Evolutionary conservation across 2,797 vertebrate genomes (phyloP).

Genomic region (Platalea minor): DNA sequence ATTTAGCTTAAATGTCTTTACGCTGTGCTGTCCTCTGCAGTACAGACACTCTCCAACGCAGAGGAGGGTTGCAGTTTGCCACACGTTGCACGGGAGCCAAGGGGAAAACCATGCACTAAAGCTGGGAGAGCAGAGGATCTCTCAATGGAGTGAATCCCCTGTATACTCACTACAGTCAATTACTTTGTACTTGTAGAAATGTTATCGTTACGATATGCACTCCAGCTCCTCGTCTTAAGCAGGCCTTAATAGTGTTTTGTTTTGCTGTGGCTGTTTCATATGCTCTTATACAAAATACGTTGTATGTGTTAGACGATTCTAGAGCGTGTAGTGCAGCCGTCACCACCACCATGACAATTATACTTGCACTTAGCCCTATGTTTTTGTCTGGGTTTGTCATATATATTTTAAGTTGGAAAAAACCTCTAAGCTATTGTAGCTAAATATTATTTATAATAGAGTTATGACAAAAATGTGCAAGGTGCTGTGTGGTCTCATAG

Average conservation of each 20-base stretch:
- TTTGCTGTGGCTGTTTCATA: background rate
- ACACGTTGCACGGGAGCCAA: rapidly evolving
- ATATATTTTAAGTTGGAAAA: background rate
- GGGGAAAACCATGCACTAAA: background rate
- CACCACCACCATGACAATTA: background rate
- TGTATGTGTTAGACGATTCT: background rate
- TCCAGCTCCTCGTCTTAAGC: background rate
- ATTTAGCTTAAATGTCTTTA: background rate
- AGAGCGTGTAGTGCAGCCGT: background rate
- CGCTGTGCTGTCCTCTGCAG: background rate
- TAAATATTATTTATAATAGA: background rate
- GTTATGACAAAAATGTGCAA: background rate
- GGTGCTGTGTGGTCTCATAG: background rate
- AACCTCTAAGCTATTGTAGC: background rate
- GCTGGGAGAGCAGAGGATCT: background rate
- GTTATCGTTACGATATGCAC: background rate
- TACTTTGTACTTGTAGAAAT: background rate
- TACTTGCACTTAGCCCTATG: background rate
- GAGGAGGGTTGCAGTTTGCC: background rate
- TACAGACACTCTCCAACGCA: background rate
- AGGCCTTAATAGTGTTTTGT: background rate
- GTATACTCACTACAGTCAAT: rapidly evolving
- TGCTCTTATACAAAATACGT: background rate
- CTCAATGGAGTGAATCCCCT: background rate
- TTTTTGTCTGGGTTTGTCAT: background rate